Evolutionary conservation across 2,113 vertebrate genomes (phyloP).

Genomic region (Sinocyclocheilus anshuiensis): DNA sequence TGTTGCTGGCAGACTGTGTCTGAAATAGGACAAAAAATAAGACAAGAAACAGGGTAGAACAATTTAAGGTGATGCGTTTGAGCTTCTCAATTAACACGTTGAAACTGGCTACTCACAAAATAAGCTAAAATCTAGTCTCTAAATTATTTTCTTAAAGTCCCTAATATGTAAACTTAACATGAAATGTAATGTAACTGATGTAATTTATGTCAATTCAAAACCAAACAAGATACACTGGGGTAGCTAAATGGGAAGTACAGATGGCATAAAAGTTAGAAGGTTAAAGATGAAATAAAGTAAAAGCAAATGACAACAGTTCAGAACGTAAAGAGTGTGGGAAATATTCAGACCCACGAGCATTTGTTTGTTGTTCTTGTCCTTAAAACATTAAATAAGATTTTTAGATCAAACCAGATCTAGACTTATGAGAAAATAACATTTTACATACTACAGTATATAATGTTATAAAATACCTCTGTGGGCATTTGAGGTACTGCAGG

Average conservation of each 20-base stretch:
- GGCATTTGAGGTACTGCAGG: too few species aligned
- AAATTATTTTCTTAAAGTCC: background rate
- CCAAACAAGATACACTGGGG: background rate
- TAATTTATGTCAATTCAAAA: background rate
- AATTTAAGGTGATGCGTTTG: background rate
- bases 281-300: background rate
- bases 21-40: background rate
- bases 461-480: too few species aligned
- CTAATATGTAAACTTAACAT: background rate
- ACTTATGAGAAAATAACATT: too few species aligned
- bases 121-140: too few species aligned
- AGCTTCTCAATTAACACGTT: background rate
- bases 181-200: background rate
- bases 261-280: background rate
- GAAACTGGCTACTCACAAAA: background rate
- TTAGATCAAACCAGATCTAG: too few species aligned
- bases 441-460: too few species aligned
- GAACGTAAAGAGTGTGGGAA: background rate
- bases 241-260: background rate
- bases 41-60: background rate
- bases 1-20: slow-evolving; percentile 54
- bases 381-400: too few species aligned
- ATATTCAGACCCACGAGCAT: too few species aligned
- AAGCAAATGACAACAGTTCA: background rate
- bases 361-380: too few species aligned